These are phyloP conservation scores for Rhinoptilus africanus DNA, from an alignment of 2,113 vertebrate species.

Conservation along the genomic window DNA sequence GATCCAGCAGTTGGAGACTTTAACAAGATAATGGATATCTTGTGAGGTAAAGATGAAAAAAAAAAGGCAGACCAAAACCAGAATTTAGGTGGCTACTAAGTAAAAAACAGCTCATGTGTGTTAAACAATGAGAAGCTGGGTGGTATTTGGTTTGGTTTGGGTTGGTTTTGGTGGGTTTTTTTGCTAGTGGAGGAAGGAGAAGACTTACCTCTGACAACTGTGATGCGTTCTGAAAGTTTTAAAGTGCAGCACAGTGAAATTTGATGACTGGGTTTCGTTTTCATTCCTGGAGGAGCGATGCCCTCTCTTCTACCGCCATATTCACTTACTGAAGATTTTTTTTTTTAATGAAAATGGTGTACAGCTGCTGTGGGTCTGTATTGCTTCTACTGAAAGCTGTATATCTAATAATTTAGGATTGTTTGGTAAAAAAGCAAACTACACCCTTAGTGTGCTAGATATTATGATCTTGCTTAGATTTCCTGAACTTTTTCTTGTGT, in stretches of 20 bases:
- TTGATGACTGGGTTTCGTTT: not conserved
- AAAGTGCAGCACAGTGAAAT: not conserved
- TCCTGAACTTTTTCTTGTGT: not conserved
- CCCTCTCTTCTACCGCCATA: not conserved
- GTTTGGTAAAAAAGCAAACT: not conserved
- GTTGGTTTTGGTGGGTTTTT: not conserved
- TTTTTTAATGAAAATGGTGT: not conserved
- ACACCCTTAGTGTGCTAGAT: not conserved
- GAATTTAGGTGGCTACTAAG: fast-evolving
- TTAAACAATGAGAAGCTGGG: not conserved
- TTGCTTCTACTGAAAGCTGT: not conserved
- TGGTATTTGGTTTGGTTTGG: not conserved
- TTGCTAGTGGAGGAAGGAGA: not conserved
- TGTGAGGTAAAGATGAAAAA: not conserved
- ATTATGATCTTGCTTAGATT: not conserved
- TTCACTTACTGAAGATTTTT: not conserved
- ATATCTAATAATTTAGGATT: not conserved
- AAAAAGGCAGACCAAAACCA: not conserved
- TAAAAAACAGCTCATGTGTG: not conserved
- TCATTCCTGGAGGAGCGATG: not conserved
- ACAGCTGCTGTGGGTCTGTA: not conserved
- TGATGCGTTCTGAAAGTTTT: not conserved
- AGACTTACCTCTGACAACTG: not conserved
- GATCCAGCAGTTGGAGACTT: not conserved
- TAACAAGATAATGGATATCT: not conserved